Base-by-base conservation (phyloP, 2,797 vertebrate genomes). In the Helicolenus hilgendorfi region DNA sequence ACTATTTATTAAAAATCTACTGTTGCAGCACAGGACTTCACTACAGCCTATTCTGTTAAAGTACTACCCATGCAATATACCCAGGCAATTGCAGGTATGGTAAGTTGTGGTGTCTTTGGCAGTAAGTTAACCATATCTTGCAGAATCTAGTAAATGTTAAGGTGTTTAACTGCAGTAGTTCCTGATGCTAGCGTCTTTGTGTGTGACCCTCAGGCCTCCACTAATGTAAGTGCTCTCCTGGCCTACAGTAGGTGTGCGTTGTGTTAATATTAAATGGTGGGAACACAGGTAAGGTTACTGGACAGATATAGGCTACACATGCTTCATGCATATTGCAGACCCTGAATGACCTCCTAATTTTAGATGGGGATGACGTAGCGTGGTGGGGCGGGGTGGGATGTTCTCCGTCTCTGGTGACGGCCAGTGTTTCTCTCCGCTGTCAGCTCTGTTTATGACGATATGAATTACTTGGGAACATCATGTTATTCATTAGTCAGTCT, bases 301-400 rank as follows among this genome's bases (percentile, higher is more conserved):
- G 77, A 84, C 72, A 18, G 62, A 89, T 83, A 68, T 62, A 88
- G 59, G 85, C 73, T 22, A 69, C 85, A 69, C 62, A n/a, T 80
- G 64, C 87, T 77, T 92, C 89, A 91, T 91, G 89, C 83, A 93
- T 95, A 85, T 91, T 93, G 77, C 89, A 94, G 78, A 93, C 90
- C 81, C 79, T 38, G 82, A 85, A 85, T 89, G 89, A 82, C 83
- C 82, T 85, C 77, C 88, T 93, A 91, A 91, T 91, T 94, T 93
- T 94, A 94, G 90, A 86, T 81, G 11, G 1, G 13, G 81, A 78
- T 79, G 89, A 79, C 75, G 72, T 13, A 14, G 76, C 35, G 11
- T 72, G 72, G 75, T 36, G 77, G n/a, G 38, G 15, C 3, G 4
- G 59, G 76, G 22, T 35, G 63, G 24, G 86, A 80, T 69, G 83